phyloP scores from a whole-genome alignment of 2,888 invertebrate genomes.

The Muschampia plurimacula region DNA sequence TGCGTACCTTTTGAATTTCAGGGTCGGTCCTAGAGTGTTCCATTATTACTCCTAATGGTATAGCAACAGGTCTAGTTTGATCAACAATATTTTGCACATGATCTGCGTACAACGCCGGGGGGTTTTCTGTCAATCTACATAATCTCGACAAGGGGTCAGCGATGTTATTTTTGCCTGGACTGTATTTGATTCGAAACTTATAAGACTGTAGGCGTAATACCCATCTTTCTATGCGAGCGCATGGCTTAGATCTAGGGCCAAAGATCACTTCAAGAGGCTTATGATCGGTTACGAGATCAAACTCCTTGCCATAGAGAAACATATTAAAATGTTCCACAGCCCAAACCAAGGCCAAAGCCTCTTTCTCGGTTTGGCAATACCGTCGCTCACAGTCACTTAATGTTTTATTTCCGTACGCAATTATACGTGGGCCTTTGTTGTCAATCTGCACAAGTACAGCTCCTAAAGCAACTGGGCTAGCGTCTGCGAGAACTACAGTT shows the following conservation, averaged over 20 bases:
- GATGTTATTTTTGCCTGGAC: constrained; percentile 9
- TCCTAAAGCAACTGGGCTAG: constrained; percentile 47
- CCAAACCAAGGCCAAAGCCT: constrained; percentile 51
- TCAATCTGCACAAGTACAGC: constrained; percentile 45
- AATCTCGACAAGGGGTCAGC: constrained; percentile 5
- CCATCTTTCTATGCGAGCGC: constrained; percentile 22
- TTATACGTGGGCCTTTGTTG: constrained; percentile 40
- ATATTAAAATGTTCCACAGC: constrained; percentile 47
- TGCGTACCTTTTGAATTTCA: constrained; percentile 1
- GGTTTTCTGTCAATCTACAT: not conserved
- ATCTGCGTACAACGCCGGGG: not conserved
- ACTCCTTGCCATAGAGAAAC: constrained; percentile 46
- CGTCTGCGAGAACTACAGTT: constrained; percentile 48
- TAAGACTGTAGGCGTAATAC: constrained; percentile 5
- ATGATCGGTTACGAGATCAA: constrained; percentile 49
- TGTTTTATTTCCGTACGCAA: constrained; percentile 48
- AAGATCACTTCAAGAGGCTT: constrained; percentile 14
- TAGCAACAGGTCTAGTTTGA: not conserved
- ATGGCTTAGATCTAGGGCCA: constrained; percentile 29
- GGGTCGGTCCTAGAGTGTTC: not conserved
- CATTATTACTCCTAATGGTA: not conserved
- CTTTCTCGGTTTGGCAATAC: constrained; percentile 53
- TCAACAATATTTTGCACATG: not conserved
- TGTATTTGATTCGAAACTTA: not conserved
- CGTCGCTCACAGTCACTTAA: constrained; percentile 48